phyloP scores from a whole-genome alignment of 2,113 vertebrate genomes.

The Hirundichthys speculiger region DNA sequence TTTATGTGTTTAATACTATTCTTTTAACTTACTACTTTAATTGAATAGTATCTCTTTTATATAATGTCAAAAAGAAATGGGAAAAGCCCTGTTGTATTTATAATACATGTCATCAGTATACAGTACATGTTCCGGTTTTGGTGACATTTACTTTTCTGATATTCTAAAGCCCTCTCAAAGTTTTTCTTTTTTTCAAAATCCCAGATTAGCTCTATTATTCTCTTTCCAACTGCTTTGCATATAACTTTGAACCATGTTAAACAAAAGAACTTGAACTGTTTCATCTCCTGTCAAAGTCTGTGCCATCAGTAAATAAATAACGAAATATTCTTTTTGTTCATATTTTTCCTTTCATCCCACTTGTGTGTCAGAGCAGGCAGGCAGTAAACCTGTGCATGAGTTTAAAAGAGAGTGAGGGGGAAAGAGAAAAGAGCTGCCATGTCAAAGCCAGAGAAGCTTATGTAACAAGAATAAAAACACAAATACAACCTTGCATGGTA shows the following conservation, averaged over 20 bases:
- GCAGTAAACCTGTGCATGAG: constrained; percentile 52
- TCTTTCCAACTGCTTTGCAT: constrained; percentile 42
- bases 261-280: constrained; percentile 53
- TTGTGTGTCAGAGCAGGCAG: constrained; percentile 54
- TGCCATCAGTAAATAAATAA: constrained; percentile 75
- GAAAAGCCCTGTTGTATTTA: too few relatives aligned
- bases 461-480: constrained; percentile 18
- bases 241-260: constrained; percentile 60
- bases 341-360: constrained; percentile 73
- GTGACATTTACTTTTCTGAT: too few relatives aligned
- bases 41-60: too few relatives aligned
- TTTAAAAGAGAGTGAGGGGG: constrained; percentile 33
- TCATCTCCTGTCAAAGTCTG: constrained; percentile 67
- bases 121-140: too few relatives aligned
- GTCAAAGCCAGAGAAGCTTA: constrained; percentile 35
- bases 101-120: too few relatives aligned
- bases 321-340: constrained; percentile 67
- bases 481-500: constrained; percentile 52
- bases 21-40: too few relatives aligned
- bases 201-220: too few relatives aligned
- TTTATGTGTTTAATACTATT: too few relatives aligned
- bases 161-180: too few relatives aligned
- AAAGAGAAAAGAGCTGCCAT: constrained; percentile 32
- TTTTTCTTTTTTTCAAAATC: too few relatives aligned
- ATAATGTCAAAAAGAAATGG: too few relatives aligned